Evolutionary conservation across 2,888 invertebrate species (phyloP), one percentile per base, ranked within the genome.

Genomic region (Scrobipalpa atriplicella): DNA sequence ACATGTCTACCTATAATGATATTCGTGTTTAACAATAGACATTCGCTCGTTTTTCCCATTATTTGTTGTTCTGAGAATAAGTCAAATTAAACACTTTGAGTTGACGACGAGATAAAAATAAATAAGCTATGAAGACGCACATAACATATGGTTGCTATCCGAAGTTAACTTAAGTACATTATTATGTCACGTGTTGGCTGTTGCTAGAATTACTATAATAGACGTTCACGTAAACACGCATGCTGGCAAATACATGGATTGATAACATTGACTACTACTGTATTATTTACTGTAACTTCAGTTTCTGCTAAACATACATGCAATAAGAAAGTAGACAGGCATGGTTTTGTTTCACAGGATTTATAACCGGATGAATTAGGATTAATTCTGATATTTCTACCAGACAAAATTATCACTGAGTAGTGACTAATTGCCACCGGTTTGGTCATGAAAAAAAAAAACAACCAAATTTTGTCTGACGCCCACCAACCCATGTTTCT

Each of bases 11-110:
- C 1, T 66, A 21, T 60, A 63, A 67, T 66, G 56, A 51, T 67
- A 64, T 67, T 64, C 67, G n/a, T 36, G 43, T 47, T 47, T 21
- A 66, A 67, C 64, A 67, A 67, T 64, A 36, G 63, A 38, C 47
- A 41, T 7, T 39, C 29, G 38, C 52, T 43, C 29, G 47, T 62
- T 62, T 62, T 56, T 56, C 43, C 16, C 47, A 61, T 66, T 61
- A 39, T 66, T 19, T 66, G 39, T 61, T 47, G 65, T 63, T 63
- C 63, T 29, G 16, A 11, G 38, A 36, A 38, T 51, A 6, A 63
- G 9, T 36, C 16, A 38, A 63, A 63, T 16, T 38, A 47, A 16
- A 9, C 16, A 47, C 16, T 16, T 10, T 51, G 29, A 36, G 51
- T 52, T 63, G 54, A 52, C 41, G 19, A 21, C 43, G n/a, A 41